Evolutionary conservation across 2,888 invertebrate genomes (phyloP).

Genomic region (Meiosimyza platycephala): DNA sequence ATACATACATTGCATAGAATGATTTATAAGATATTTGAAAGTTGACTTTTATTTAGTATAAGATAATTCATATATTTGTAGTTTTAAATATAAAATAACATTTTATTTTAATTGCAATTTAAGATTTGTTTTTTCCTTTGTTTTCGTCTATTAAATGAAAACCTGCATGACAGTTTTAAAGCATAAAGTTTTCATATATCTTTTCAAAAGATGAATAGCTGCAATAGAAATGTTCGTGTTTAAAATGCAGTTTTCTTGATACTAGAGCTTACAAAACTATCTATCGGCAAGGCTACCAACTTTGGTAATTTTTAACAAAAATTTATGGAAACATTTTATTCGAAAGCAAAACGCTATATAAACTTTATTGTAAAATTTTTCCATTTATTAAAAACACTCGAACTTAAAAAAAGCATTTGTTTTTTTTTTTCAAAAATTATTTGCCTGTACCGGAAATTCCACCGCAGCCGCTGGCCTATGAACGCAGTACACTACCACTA

Average conservation of each 20-base stretch:
- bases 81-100: background rate
- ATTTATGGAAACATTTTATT: too few species aligned
- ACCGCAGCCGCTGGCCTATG: too few species aligned
- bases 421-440: too few species aligned
- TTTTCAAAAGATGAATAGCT: conserved; percentile 60
- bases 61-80: background rate
- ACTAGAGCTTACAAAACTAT: conserved; percentile 20
- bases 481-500: too few species aligned
- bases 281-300: background rate
- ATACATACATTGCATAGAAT: background rate
- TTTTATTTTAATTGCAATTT: background rate
- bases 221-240: conserved; percentile 52
- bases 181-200: conserved; percentile 61
- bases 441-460: too few species aligned
- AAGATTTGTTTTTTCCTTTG: background rate
- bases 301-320: too few species aligned
- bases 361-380: too few species aligned
- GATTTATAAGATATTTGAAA: conserved; percentile 3
- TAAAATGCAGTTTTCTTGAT: background rate
- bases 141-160: too few species aligned
- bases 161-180: conserved; percentile 41
- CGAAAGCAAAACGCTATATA: too few species aligned
- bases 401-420: too few species aligned
- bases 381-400: too few species aligned
- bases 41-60: background rate